Evolutionary conservation across 2,797 vertebrate species (phyloP), one percentile per base, ranked within the genome.

Genomic region (Mionectes olivaceus): DNA sequence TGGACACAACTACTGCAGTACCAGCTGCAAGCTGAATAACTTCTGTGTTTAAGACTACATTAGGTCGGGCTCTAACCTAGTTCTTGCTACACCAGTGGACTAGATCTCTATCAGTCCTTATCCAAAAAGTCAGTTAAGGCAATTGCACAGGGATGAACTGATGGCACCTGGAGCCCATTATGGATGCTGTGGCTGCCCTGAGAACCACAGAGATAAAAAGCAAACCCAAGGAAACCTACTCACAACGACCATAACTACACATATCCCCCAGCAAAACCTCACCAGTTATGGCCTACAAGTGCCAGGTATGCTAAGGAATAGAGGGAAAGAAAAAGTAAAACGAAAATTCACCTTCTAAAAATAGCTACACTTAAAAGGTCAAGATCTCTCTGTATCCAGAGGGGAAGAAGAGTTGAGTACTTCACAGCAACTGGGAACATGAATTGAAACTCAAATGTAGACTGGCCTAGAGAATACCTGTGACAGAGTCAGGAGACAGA

Each of bases 121-220:
- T 1, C 16, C 43, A 65, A 65, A 83, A 39, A 4, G 13, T 11
- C 32, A 55, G 14, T 77, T 25, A 17, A 41, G 41, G 39, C 27
- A 52, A 19, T 35, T 18, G 7, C 15, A 25, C 12, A 21, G 13
- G 37, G 44, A 55, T 19, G 17, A 55, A 39, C 41, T 46, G 33
- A 78, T 43, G 14, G 64, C 19, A 70, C 13, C 32, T 28, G 55
- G 25, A 13, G 52, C 24, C 30, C 11, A 17, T 9, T 1, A 37
- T 3, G 24, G 55, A 13, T 0, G 0, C 21, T 7, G 22, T 4
- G 18, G 57, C 67, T 65, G 22, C 37, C 52, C 43, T 44, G 43
- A 79, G 67, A 46, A 14, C 9, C 41, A 21, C 1, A 11, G 41
- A 23, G 55, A 70, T 15, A 52, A 23, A 30, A 60, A 32, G 9